A percentile compares a stretch with the other conserved stretches of the same genome.
Evolutionary conservation across 2,888 invertebrate genomes (phyloP).

Genomic region (Caenorhabditis sulstoni): DNA sequence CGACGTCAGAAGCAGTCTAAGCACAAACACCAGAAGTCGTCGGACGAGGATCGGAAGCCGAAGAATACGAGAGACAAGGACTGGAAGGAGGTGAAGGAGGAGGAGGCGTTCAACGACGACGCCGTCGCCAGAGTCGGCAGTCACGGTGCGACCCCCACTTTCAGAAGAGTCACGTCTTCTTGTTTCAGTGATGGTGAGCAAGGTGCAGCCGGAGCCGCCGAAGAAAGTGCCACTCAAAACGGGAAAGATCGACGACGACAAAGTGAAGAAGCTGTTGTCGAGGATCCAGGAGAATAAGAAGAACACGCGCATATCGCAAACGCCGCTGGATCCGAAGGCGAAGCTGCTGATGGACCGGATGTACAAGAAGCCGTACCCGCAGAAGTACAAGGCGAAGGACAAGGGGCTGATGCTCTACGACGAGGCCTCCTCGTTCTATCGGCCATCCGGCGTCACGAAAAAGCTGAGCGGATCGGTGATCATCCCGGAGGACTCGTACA

Average conservation of each 20-base stretch:
- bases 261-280: conserved; percentile 8
- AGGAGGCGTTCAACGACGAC: too few species aligned
- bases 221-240: conserved; percentile 22
- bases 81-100: too few species aligned
- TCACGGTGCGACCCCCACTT: too few species aligned
- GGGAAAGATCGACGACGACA: conserved; percentile 17
- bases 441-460: not conserved
- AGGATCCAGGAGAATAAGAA: conserved; percentile 4
- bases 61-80: too few species aligned
- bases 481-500: conserved; percentile 9
- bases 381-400: conserved; percentile 11
- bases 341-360: conserved; percentile 31
- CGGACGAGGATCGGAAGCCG: too few species aligned
- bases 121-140: too few species aligned
- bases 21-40: too few species aligned
- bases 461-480: not conserved
- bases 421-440: conserved; percentile 25
- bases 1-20: too few species aligned
- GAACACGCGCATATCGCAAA: not conserved
- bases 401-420: conserved; percentile 19
- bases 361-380: conserved; percentile 33
- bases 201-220: conserved; percentile 2
- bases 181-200: too few species aligned
- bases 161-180: too few species aligned
- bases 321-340: conserved; percentile 15